Conservation (phyloP, 2,888 invertebrate species). For the Coenonympha glycerion region DNA sequence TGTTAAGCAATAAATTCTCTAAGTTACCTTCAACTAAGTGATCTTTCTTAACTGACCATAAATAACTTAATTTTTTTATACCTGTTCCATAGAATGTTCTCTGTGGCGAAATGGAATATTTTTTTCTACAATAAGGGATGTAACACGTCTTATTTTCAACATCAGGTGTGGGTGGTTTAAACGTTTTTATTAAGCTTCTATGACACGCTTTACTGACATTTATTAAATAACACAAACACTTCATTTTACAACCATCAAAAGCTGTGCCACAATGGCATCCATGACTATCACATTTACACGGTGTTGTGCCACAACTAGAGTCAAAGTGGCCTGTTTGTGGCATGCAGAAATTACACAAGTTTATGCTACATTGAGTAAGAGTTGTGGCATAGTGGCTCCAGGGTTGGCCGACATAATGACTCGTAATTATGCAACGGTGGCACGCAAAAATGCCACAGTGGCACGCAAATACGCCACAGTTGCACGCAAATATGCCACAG, state of each 20-base stretch:
- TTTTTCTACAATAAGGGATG: not conserved
- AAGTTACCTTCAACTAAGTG: not conserved
- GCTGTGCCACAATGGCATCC: not conserved
- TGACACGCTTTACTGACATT: constrained; percentile 8
- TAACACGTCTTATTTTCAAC: not conserved
- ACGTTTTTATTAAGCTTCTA: not conserved
- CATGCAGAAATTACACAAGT: not conserved
- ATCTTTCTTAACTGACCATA: not conserved
- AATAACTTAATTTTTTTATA: not conserved
- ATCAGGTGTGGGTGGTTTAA: not conserved
- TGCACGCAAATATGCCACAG: not conserved
- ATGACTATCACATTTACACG: not conserved
- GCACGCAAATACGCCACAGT: not conserved
- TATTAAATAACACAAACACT: constrained; percentile 1
- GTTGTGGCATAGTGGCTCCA: too few relatives aligned
- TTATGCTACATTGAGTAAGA: too few relatives aligned
- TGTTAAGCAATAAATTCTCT: too few relatives aligned
- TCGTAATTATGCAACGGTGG: not conserved
- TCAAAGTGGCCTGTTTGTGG: too few relatives aligned
- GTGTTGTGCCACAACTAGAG: not conserved
- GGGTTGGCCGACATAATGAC: too few relatives aligned
- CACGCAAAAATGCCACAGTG: not conserved
- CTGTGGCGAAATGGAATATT: not conserved
- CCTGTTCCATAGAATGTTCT: not conserved
- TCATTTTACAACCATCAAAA: too few relatives aligned